Conservation (phyloP, 1,140 invertebrate species). For the Bombus pyrosoma region DNA sequence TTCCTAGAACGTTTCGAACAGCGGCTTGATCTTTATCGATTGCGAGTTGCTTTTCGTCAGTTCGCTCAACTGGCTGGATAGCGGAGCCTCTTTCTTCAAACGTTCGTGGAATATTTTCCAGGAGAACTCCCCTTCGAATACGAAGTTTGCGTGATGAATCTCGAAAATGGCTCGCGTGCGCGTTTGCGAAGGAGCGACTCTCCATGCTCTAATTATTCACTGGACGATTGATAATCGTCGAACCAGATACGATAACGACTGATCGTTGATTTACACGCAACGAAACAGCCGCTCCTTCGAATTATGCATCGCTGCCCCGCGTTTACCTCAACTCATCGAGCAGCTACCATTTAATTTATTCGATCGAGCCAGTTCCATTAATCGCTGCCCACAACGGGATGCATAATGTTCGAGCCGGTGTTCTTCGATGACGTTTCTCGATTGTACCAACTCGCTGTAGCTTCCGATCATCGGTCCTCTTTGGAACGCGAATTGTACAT, state of each 20-base stretch:
- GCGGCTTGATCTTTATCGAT: not conserved
- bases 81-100: not conserved
- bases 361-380: constrained; percentile 4
- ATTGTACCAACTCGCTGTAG: not conserved
- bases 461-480: not conserved
- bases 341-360: constrained; percentile 15
- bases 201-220: constrained; percentile 15
- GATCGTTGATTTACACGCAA: constrained; percentile 7
- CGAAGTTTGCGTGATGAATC: not conserved
- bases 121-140: not conserved
- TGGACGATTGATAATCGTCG: constrained; percentile 12
- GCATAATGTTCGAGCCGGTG: not conserved
- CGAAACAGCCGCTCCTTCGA: not conserved
- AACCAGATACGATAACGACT: constrained; percentile 4
- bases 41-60: not conserved
- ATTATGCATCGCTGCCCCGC: not conserved
- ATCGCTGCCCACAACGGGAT: not conserved
- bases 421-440: not conserved
- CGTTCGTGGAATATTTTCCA: not conserved
- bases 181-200: not conserved
- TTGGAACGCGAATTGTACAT: not conserved
- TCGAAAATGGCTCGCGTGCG: not conserved
- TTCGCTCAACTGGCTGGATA: not conserved
- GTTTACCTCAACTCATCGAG: not conserved
- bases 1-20: not conserved